Evolutionary conservation across 2,797 vertebrate species (phyloP), one percentile per base, ranked within the genome.

Genomic region (Craterocephalus amniculus): DNA sequence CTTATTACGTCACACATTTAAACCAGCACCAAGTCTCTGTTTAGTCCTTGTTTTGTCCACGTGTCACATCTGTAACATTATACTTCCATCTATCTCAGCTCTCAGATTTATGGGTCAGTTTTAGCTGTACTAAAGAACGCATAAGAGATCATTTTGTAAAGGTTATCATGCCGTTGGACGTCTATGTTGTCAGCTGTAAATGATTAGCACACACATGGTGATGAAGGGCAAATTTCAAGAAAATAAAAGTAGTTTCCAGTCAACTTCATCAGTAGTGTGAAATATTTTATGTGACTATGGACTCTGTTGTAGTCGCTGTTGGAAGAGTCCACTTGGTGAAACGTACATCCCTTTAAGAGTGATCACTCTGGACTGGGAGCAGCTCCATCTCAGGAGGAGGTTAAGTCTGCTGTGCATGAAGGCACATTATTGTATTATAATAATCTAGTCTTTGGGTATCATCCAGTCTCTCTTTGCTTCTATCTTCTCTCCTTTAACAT

Each of bases 401-500:
- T 73, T 52, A 40, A 67, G 63, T 83, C 78, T 83, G 70, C 55
- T 71, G 61, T 58, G 67, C 75, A 77, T 63, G 54, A 81, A 82
- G 68, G 73, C 54, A 35, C 68, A 66, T 77, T 79, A 69, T 75
- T 86, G 76, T 81, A 80, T 75, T 83, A 75, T 65, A 61, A 82
- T 80, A 57, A 72, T 76, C 71, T 18, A 29, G 69, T 78, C 34
- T 81, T 69, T 78, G 73, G 64, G 58, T 1, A 31, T 83, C 66
- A 31, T 87, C 86, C 86, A 88, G 58, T 68, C 73, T 72, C 70
- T 71, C 58, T 76, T 51, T 26, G 32, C 60, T 61, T 74, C 66
- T 64, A 79, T 70, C 72, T 52, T 57, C 26, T 78, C 73, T 83
- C 69, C 60, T 83, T 75, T 80, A 79, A 88, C 76, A 88, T 90